Conservation (phyloP, 2,797 vertebrate species). For the Lacerta bilineata region DNA sequence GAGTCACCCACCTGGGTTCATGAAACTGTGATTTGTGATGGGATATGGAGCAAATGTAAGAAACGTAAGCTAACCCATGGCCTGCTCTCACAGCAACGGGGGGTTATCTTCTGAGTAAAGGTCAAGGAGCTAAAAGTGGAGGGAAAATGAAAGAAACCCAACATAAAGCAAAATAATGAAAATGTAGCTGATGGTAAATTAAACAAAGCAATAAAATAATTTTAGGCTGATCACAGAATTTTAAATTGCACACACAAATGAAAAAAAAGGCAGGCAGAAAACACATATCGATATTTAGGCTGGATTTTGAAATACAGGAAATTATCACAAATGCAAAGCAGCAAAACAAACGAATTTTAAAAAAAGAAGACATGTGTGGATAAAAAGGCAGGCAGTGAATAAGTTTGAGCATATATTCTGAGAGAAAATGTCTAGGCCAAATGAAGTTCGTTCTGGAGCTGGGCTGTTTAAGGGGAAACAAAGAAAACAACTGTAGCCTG, state of each 20-base stretch:
- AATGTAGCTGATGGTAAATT: constrained; percentile 67
- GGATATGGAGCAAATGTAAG: constrained; percentile 78
- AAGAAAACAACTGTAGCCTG: rapidly evolving
- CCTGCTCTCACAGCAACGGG: constrained; percentile 77
- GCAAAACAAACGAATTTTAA: constrained; percentile 62
- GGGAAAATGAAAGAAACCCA: constrained; percentile 80
- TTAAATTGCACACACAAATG: constrained; percentile 47
- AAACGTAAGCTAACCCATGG: constrained; percentile 76
- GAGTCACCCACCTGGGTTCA: constrained; percentile 83
- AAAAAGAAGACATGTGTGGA: constrained; percentile 59
- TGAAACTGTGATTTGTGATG: constrained; percentile 80
- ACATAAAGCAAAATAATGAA: constrained; percentile 81
- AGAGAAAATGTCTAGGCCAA: background rate
- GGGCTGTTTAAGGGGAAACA: background rate
- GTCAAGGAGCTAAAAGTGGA: constrained; percentile 82
- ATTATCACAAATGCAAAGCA: constrained; percentile 50
- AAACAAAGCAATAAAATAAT: constrained; percentile 62
- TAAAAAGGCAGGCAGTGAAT: constrained; percentile 65
- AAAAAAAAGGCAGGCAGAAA: constrained; percentile 54
- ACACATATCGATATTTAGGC: constrained; percentile 61
- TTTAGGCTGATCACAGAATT: constrained; percentile 50
- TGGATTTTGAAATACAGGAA: constrained; percentile 54
- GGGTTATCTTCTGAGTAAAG: constrained; percentile 80
- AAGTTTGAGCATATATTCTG: background rate
- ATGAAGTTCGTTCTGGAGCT: background rate